phyloP scores from a whole-genome alignment of 2,888 invertebrate genomes.

The Chamaedrilus cognettii region DNA sequence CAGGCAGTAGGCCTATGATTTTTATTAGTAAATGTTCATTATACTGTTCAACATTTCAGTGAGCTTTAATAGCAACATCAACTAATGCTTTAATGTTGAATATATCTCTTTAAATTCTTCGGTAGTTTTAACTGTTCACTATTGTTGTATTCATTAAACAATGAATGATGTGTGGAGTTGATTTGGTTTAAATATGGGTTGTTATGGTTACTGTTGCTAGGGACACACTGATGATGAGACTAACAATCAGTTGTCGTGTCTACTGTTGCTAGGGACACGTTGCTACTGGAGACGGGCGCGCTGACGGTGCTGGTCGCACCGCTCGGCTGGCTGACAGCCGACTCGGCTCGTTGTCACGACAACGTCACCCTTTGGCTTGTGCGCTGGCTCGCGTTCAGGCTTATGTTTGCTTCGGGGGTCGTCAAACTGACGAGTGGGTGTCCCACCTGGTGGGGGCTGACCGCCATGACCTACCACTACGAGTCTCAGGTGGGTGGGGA shows the following conservation, averaged over 20 bases:
- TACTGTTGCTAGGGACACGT: constrained; percentile 71
- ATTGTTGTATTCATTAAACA: neutral
- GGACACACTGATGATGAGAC: neutral
- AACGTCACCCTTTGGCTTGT: constrained; percentile 72
- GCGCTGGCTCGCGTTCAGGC: constrained; percentile 74
- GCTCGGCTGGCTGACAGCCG: constrained; percentile 51
- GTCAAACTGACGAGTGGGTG: constrained; percentile 73
- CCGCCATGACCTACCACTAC: constrained; percentile 68
- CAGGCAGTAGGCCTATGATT: no score
- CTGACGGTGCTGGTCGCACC: constrained; percentile 73
- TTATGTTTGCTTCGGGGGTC: constrained; percentile 73
- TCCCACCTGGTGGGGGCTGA: constrained; percentile 77
- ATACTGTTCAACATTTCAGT: no score
- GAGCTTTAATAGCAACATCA: no score
- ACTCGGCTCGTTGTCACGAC: no score
- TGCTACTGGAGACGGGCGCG: constrained; percentile 75
- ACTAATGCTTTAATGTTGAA: no score
- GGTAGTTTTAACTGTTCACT: no score
- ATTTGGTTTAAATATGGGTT: neutral
- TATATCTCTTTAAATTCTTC: no score
- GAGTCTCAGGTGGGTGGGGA: constrained; percentile 65
- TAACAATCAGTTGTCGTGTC: constrained; percentile 18
- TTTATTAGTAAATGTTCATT: no score
- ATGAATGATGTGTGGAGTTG: neutral
- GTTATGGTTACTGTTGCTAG: neutral